Percentiles rank a stretch among this genome's conserved stretches.
Evolutionary conservation across 2,113 vertebrate genomes (phyloP).

Genomic region (Tragelaphus scriptus): DNA sequence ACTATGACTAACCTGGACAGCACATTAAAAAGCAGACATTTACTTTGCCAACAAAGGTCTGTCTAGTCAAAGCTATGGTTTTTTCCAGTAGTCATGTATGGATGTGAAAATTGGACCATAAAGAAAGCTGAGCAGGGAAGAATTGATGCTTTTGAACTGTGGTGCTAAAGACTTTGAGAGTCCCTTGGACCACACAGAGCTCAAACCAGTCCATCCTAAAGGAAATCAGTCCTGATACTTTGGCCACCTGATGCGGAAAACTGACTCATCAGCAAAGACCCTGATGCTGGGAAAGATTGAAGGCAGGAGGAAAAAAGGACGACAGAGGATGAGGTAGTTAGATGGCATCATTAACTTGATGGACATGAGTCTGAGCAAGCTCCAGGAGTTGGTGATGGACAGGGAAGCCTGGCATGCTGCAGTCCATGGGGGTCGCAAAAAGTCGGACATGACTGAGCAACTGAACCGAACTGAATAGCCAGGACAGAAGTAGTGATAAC

Average conservation of each 20-base stretch:
- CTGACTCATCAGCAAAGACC: not conserved
- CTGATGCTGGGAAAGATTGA: not conserved
- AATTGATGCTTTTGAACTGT: not conserved
- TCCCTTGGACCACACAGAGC: not conserved
- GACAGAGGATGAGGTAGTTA: not conserved
- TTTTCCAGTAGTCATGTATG: not conserved
- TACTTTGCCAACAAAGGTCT: not conserved
- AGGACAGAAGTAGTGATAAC: not conserved
- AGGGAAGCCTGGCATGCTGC: not conserved
- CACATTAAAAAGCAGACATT: not conserved
- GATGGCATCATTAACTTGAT: not conserved
- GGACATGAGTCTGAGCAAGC: not conserved
- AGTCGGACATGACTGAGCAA: not conserved
- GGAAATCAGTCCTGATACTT: not conserved
- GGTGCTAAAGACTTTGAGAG: not conserved
- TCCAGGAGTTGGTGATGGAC: not conserved
- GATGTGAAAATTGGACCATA: not conserved
- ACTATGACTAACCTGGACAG: not conserved
- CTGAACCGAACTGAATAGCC: not conserved
- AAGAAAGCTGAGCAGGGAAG: not conserved
- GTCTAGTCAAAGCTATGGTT: not conserved
- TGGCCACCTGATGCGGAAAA: not conserved
- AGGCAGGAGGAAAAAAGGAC: not conserved
- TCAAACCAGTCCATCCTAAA: not conserved
- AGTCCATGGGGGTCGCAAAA: not conserved